A percentile compares a stretch with the other conserved stretches of the same genome.
phyloP scores from a whole-genome alignment of 2,888 invertebrate genomes.

The Hirudinaria manillensis region DNA sequence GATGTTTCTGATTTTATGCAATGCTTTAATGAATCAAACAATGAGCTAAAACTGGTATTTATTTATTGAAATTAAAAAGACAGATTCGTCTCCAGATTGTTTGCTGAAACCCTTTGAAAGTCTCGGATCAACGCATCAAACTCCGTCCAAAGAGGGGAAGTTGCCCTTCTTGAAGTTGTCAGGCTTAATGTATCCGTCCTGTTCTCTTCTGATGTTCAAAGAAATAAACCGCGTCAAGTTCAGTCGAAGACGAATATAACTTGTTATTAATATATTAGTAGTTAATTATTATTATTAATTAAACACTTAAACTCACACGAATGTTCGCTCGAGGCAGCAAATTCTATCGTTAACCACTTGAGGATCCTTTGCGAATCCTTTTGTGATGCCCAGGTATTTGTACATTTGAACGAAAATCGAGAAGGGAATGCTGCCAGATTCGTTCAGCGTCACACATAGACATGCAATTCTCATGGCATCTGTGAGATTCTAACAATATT shows the following conservation, averaged over 20 bases:
- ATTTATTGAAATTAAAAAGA: too few relatives aligned
- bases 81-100: too few relatives aligned
- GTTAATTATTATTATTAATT: not conserved
- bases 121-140: constrained; percentile 10
- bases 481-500: constrained; percentile 21
- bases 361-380: constrained; percentile 26
- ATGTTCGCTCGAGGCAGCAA: constrained; percentile 27
- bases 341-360: constrained; percentile 28
- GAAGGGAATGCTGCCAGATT: constrained; percentile 29
- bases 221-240: not conserved
- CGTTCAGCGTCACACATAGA: constrained; percentile 25
- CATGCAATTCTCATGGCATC: constrained; percentile 28
- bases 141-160: constrained; percentile 26
- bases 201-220: constrained; percentile 17
- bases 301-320: constrained; percentile 20
- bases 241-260: not conserved
- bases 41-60: too few relatives aligned
- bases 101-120: not conserved
- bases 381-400: constrained; percentile 32
- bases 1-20: too few relatives aligned
- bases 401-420: constrained; percentile 31
- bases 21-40: too few relatives aligned
- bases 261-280: not conserved
- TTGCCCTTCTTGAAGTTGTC: constrained; percentile 21
- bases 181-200: constrained; percentile 29